Conservation (phyloP, 1,140 invertebrate species). For the Nasonia longicornis region DNA sequence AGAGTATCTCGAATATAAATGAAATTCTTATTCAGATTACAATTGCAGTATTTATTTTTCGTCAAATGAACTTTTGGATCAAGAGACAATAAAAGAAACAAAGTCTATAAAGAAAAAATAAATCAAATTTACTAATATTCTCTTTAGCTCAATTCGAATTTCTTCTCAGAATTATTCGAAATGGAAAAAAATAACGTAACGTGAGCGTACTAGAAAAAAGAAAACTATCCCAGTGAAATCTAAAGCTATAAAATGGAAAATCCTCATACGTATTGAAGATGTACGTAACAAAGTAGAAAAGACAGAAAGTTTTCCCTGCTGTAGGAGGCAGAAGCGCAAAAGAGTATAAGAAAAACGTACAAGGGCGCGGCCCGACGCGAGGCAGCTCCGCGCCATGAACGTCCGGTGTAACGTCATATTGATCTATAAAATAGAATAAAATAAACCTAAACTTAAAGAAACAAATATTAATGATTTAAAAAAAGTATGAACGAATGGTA, state of each 20-base stretch:
- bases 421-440: constrained; percentile 46
- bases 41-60: constrained; percentile 43
- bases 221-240: constrained; percentile 47
- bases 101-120: constrained; percentile 37
- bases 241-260: constrained; percentile 47
- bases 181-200: constrained; percentile 25
- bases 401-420: constrained; percentile 51
- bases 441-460: constrained; percentile 53
- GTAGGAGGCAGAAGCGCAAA: constrained; percentile 39
- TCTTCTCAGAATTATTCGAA: constrained; percentile 35
- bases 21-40: constrained; percentile 29
- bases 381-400: constrained; percentile 58
- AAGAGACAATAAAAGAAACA: constrained; percentile 41
- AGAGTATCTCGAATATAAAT: constrained; percentile 45
- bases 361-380: constrained; percentile 49
- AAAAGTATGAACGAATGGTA: constrained; percentile 50
- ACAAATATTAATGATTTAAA: constrained; percentile 48
- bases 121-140: constrained; percentile 38
- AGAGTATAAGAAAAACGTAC: constrained; percentile 36
- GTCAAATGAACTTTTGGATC: constrained; percentile 32
- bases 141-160: constrained; percentile 43
- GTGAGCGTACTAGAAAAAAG: constrained; percentile 40
- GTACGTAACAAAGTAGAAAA: constrained; percentile 49
- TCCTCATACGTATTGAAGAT: constrained; percentile 48
- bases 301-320: constrained; percentile 45